phyloP scores from a whole-genome alignment of 1,140 invertebrate genomes.

The Bombus turneri region DNA sequence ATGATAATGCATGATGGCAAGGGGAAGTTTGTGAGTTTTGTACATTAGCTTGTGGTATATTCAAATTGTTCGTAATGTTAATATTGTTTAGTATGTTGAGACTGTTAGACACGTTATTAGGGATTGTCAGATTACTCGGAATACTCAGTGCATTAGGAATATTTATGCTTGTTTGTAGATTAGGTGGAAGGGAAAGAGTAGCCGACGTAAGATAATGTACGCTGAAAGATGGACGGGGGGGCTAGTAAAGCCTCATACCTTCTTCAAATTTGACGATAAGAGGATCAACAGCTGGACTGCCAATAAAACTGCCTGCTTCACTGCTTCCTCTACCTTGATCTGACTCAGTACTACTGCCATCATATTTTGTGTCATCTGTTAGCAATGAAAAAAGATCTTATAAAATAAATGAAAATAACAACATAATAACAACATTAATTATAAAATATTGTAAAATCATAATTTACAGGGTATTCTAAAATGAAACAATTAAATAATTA shows the following conservation, averaged over 20 bases:
- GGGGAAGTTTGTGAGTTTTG: slow-evolving; percentile 75
- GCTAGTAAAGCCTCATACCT: slow-evolving; percentile 89
- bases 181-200: slow-evolving; percentile 78
- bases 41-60: slow-evolving; percentile 66
- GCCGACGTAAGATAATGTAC: slow-evolving; percentile 82
- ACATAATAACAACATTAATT: background rate
- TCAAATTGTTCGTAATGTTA: slow-evolving; percentile 67
- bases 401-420: background rate
- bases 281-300: slow-evolving; percentile 84
- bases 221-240: slow-evolving; percentile 82
- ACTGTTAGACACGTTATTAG: slow-evolving; percentile 67
- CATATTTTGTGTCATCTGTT: slow-evolving; percentile 78
- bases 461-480: background rate
- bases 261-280: slow-evolving; percentile 90
- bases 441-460: background rate
- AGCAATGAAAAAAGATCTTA: slow-evolving; percentile 13
- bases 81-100: slow-evolving; percentile 71
- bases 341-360: slow-evolving; percentile 77
- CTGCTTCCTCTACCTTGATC: slow-evolving; percentile 80
- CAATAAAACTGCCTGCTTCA: slow-evolving; percentile 80
- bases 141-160: slow-evolving; percentile 71
- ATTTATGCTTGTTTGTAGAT: slow-evolving; percentile 77
- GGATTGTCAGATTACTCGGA: slow-evolving; percentile 68
- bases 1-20: slow-evolving; percentile 73
- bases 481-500: background rate